Conservation (phyloP, 2,888 invertebrate species). For the Yponomeuta cagnagella region DNA sequence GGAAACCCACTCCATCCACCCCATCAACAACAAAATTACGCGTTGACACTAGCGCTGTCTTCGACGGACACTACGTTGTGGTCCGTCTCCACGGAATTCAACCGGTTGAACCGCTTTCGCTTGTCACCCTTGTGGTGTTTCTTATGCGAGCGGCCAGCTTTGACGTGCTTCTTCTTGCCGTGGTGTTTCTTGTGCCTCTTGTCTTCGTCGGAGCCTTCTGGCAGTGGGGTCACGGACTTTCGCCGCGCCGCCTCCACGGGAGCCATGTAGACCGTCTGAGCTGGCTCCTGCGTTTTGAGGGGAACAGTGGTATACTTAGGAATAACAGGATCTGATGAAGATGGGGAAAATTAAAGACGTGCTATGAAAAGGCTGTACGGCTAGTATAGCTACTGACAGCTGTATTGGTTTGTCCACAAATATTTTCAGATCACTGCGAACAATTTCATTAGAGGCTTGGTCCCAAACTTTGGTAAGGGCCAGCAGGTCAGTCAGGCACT, state of each 20-base stretch:
- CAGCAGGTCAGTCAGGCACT: too few species aligned
- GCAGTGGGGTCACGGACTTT: constrained; percentile 23
- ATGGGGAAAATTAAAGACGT: too few species aligned
- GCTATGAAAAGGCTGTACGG: too few species aligned
- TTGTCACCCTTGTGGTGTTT: constrained; percentile 47
- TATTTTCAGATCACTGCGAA: too few species aligned
- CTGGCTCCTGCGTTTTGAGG: constrained; percentile 38
- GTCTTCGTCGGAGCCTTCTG: constrained; percentile 17
- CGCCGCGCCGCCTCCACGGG: constrained; percentile 42
- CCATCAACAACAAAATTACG: neutral
- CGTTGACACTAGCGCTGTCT: constrained; percentile 31
- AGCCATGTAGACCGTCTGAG: constrained; percentile 49
- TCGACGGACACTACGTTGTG: constrained; percentile 47
- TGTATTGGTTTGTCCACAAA: too few species aligned
- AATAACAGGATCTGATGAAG: too few species aligned
- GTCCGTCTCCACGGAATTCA: constrained; percentile 43
- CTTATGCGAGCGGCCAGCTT: constrained; percentile 29
- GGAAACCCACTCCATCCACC: too few species aligned
- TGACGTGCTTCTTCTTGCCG: constrained; percentile 20
- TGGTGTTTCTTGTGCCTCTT: constrained; percentile 8
- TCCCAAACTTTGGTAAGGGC: too few species aligned
- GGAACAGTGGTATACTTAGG: neutral
- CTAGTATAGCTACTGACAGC: too few species aligned
- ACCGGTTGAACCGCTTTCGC: constrained; percentile 37
- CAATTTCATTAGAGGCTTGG: too few species aligned